Base-by-base conservation (phyloP, 2,113 vertebrate species). In the Myotis yumanensis region DNA sequence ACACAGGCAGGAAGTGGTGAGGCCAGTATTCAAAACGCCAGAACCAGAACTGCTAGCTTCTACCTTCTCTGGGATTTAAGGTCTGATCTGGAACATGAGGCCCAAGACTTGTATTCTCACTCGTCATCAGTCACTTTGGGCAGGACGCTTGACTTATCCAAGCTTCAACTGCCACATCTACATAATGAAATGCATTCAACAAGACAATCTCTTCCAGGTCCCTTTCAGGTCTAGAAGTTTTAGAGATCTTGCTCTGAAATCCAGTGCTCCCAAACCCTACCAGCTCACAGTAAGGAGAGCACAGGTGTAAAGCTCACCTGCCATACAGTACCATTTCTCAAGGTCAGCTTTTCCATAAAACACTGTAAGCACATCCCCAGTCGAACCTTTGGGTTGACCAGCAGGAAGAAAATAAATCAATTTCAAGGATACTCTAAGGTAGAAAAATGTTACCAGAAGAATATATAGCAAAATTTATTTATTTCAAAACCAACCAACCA, bases 401-500 rank as follows among this genome's bases (percentile, higher is more conserved):
- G 76, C 22, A 43, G 35, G n/a, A 76, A 84, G 69, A n/a, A 89
- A 93, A 48, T n/a, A 64, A n/a, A 20, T 46, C 43, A 15, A 72
- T 71, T 80, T 96, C 59, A 81, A 87, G 32, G 32, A 43, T 18
- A 69, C 15, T 80, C 12, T 37, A 54, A 43, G 40, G 57, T 51
- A 64, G 30, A 66, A 35, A 85, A 86, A 68, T 84, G 46, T 90
- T 76, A 57, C 46, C 77, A 91, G 79, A 68, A 92, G 54, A 94
- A 62, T 69, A 32, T n/a, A 90, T 2, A 75, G 46, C 37, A 90
- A 69, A 57, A 75, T 52, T 77, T 64, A 32, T 91, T 71, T 94
- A 9, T 76, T 80, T 75, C 3, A 35, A 95, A 91, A 94, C 80
- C 16, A 80, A 85, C 68, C 28, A 52, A 68, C 68, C 28, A 52